phyloP scores from a whole-genome alignment of 2,888 invertebrate species.

The Euzophera pinguis region DNA sequence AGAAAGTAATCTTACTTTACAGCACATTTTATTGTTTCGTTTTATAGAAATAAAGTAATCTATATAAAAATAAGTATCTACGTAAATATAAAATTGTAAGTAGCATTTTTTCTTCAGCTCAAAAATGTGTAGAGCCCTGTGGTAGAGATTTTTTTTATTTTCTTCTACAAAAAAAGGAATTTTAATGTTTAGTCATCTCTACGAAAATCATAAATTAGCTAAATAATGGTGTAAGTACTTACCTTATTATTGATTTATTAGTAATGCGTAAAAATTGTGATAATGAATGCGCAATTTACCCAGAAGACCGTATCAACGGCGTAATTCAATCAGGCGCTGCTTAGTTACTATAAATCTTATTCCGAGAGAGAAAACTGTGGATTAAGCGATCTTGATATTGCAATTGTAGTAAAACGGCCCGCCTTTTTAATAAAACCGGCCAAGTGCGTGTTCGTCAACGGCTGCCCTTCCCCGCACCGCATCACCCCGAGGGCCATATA shows the following conservation, averaged over 20 bases:
- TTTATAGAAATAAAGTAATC: constrained; percentile 12
- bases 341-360: constrained; percentile 64
- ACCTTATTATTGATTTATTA: not conserved
- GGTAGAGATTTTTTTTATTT: no score
- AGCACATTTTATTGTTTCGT: constrained; percentile 12
- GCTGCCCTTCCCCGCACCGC: no score
- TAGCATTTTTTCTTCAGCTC: no score
- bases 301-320: constrained; percentile 45
- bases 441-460: no score
- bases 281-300: constrained; percentile 33
- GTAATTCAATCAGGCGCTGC: constrained; percentile 54
- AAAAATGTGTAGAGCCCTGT: no score
- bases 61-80: no score
- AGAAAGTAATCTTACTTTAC: not conserved
- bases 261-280: constrained; percentile 13
- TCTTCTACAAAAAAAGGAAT: not conserved
- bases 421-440: no score
- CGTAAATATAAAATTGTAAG: no score
- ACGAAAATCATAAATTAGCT: not conserved
- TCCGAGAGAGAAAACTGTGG: constrained; percentile 22
- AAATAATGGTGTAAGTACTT: not conserved
- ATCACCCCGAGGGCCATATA: no score
- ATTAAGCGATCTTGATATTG: constrained; percentile 37
- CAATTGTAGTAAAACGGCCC: constrained; percentile 3
- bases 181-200: not conserved